Evolutionary conservation across 2,888 invertebrate species (phyloP), one percentile per base, ranked within the genome.

Genomic region (Trissolcus japonicus): DNA sequence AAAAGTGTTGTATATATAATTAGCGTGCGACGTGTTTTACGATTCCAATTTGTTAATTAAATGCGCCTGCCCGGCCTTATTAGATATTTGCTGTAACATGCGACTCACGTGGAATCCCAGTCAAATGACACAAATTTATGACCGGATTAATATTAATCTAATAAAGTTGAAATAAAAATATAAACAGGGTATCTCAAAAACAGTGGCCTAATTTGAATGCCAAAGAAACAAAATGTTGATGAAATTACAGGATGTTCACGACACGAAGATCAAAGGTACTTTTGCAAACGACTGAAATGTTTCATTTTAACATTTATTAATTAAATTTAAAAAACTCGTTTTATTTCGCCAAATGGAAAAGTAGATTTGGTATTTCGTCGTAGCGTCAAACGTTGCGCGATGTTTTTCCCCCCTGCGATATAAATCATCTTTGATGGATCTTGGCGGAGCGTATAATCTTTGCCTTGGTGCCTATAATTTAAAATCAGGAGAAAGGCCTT

Each of bases 401-500:
- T 41, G 72, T 59, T 46, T 59, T 63, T 68, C 43, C 25, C 63
- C 29, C 41, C 57, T 67, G 53, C 51, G 57, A 67, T 63, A 72
- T 59, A 66, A 55, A 55, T 72, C 21, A 62, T 59, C 67, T 72
- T 72, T 72, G 65, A 77, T 65, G 76, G 56, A 62, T 71, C 71
- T 65, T 66, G 71, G 66, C 71, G 71, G 61, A 62, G 76, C 71
- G 66, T 68, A 65, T 55, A 68, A 69, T 66, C 73, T 66, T 73
- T 51, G 40, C 56, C 7, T 17, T 40, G 57, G 40, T 16, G 43
- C 56, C 51, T 41, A 66, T 56, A 57, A 68, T 73, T 65, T 61
- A 63, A 65, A 67, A 68, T 63, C 68, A 55, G 51, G 66, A 65
- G 62, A 71, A 67, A 62, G 63, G 56, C 66, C 77, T 82, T 82